Conservation (phyloP, 2,888 invertebrate genomes). For the Drosophila buzzatii region DNA sequence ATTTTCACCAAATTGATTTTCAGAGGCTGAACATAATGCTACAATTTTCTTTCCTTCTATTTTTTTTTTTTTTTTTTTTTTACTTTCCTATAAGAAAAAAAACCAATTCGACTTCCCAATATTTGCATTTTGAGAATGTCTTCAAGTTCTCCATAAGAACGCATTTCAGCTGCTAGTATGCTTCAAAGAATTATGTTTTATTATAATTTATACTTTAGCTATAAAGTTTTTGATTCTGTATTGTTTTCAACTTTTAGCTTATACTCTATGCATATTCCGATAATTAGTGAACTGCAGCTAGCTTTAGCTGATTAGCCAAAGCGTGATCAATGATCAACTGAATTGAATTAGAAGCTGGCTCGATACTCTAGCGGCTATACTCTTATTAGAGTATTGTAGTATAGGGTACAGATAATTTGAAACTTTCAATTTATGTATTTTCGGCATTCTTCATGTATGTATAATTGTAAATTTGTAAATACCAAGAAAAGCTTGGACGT, state of each 20-base stretch:
- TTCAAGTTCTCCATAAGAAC: constrained; percentile 41
- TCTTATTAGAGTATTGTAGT: background rate
- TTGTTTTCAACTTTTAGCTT: constrained; percentile 29
- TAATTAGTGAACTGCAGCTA: constrained; percentile 14
- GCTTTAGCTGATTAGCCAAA: constrained; percentile 1
- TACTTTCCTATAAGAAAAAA: constrained; percentile 11
- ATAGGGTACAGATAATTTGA: background rate
- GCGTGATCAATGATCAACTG: background rate
- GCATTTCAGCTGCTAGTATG: constrained; percentile 44
- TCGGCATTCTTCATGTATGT: constrained; percentile 4
- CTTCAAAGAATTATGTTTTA: constrained; percentile 44
- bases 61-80: constrained; percentile 24
- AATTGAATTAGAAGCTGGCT: background rate
- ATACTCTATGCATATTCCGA: constrained; percentile 21
- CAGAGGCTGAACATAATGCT: constrained; percentile 63
- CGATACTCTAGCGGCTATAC: background rate
- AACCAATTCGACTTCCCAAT: constrained; percentile 31
- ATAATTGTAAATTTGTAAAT: constrained; percentile 13
- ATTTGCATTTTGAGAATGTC: constrained; percentile 65
- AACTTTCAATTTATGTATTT: background rate
- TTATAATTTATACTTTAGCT: constrained; percentile 5
- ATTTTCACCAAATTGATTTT: constrained; percentile 51
- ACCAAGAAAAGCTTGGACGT: background rate
- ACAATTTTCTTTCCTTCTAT: constrained; percentile 27
- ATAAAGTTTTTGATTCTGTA: constrained; percentile 24